These are phyloP conservation scores for Pinna nobilis DNA, from an alignment of 1,140 invertebrate genomes.

Conservation along the genomic window DNA sequence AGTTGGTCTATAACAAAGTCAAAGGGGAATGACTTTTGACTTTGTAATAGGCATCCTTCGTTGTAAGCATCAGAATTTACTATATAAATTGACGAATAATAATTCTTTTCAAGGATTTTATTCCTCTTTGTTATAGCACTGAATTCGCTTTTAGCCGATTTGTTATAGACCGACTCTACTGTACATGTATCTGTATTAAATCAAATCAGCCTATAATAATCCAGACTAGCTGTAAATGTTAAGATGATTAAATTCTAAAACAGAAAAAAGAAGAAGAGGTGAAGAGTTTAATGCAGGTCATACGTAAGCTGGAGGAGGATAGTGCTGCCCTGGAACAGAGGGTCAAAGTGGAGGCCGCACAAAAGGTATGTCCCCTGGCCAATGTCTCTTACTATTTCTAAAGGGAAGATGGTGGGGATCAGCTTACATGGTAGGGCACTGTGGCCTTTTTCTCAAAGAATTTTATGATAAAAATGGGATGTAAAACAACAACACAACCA, in stretches of 20 bases:
- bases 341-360: slow-evolving; percentile 37
- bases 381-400: too few species aligned
- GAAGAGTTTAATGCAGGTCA: slow-evolving; percentile 46
- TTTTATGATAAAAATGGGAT: too few species aligned
- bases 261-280: slow-evolving; percentile 52
- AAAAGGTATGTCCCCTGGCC: slow-evolving; percentile 26
- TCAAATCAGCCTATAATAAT: not conserved
- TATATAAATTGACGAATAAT: not conserved
- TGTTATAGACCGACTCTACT: not conserved
- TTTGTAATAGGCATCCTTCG: too few species aligned
- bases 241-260: not conserved
- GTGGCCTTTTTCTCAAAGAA: too few species aligned
- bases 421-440: too few species aligned
- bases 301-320: slow-evolving; percentile 50
- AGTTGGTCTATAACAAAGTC: too few species aligned
- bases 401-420: too few species aligned
- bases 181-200: not conserved
- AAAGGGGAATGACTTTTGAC: too few species aligned
- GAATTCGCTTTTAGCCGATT: not conserved
- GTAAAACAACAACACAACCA: too few species aligned
- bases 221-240: not conserved
- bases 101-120: not conserved
- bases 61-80: too few species aligned
- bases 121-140: not conserved
- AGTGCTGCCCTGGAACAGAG: slow-evolving; percentile 39